A percentile compares a stretch with the other conserved stretches of the same genome.
Evolutionary conservation across 2,888 invertebrate species (phyloP).

Genomic region (Drosophila monieri): DNA sequence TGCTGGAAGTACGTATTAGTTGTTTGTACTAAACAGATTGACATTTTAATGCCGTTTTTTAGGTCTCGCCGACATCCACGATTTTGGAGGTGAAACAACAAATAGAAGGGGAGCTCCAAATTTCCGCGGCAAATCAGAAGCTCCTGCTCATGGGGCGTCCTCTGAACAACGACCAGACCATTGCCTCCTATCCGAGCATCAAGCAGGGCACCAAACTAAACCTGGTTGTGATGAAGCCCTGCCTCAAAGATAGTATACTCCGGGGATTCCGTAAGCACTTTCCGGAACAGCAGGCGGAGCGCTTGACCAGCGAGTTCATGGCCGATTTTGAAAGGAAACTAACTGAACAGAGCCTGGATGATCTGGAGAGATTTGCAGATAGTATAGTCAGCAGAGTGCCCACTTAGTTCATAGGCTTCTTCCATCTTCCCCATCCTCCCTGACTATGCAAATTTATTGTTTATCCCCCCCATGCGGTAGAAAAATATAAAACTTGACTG

Average conservation of each 20-base stretch:
- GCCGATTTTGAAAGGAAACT: slow-evolving; percentile 81
- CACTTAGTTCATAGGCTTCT: slow-evolving; percentile 31
- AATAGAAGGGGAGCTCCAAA: slow-evolving; percentile 87
- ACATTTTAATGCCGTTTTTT: background rate
- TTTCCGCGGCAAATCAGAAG: slow-evolving; percentile 89
- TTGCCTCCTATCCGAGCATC: slow-evolving; percentile 89
- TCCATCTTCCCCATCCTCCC: background rate
- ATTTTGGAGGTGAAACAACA: slow-evolving; percentile 89
- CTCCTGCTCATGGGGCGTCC: slow-evolving; percentile 89
- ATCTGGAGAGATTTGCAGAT: slow-evolving; percentile 81
- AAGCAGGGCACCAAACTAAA: slow-evolving; percentile 91
- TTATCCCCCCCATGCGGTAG: slow-evolving; percentile 24
- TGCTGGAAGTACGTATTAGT: slow-evolving; percentile 86
- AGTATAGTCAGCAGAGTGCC: slow-evolving; percentile 39
- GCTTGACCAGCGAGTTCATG: slow-evolving; percentile 81
- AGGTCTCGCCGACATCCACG: slow-evolving; percentile 86
- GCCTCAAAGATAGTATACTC: slow-evolving; percentile 86
- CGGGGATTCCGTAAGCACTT: slow-evolving; percentile 85
- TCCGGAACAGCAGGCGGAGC: slow-evolving; percentile 87
- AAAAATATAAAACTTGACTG: slow-evolving; percentile 44
- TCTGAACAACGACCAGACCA: slow-evolving; percentile 88
- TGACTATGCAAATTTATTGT: slow-evolving; percentile 27
- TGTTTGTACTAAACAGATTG: background rate
- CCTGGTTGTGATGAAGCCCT: slow-evolving; percentile 89
- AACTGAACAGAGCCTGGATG: slow-evolving; percentile 81